Evolutionary conservation across 1,140 invertebrate genomes (phyloP).

Genomic region (Euura saliciscinereae): DNA sequence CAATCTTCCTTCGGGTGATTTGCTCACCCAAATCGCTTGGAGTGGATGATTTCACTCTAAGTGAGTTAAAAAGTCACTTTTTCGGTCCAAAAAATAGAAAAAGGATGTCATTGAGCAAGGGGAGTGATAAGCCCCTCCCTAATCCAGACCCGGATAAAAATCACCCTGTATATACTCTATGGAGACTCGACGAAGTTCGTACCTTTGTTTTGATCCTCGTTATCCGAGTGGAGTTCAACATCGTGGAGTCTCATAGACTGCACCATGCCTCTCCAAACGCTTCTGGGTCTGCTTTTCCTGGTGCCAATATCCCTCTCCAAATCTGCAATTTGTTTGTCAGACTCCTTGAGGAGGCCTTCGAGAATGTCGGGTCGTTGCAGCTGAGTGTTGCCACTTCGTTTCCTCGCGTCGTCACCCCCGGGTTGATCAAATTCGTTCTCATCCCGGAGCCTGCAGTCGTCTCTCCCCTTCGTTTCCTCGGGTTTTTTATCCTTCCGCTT

Average conservation of each 20-base stretch:
- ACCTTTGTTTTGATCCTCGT: conserved; percentile 52
- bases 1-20: no score
- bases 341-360: conserved; percentile 47
- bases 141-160: no score
- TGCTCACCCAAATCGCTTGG: no score
- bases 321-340: conserved; percentile 43
- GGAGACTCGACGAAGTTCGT: conserved; percentile 16
- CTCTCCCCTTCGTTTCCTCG: no score
- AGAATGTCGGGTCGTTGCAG: conserved; percentile 45
- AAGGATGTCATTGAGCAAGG: no score
- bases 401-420: not conserved
- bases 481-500: not conserved
- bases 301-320: conserved; percentile 36
- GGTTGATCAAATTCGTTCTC: no score
- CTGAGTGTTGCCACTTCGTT: not conserved
- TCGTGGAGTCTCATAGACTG: conserved; percentile 47
- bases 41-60: no score
- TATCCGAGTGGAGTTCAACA: conserved; percentile 48
- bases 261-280: conserved; percentile 41
- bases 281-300: conserved; percentile 37
- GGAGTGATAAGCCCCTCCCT: no score
- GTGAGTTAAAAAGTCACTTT: no score
- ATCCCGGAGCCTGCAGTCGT: no score
- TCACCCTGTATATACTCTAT: not conserved
- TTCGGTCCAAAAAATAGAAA: no score